Percentiles rank a stretch among this genome's conserved stretches.
These are phyloP conservation scores for Drosophila antonietae DNA, from an alignment of 2,888 invertebrate species.

Conservation along the genomic window DNA sequence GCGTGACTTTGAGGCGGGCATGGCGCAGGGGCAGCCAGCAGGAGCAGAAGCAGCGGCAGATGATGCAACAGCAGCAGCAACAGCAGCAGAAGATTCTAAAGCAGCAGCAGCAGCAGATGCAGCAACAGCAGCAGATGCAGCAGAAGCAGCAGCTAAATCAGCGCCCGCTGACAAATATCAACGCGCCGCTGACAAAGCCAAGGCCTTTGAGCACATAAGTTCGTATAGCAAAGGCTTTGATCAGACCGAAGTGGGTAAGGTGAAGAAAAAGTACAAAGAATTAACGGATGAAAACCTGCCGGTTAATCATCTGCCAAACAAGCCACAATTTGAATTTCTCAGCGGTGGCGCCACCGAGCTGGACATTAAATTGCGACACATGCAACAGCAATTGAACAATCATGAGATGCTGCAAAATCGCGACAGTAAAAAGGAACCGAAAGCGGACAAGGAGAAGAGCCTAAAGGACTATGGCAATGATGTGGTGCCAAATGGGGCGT, in stretches of 20 bases:
- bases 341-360: constrained; percentile 24
- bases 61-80: not conserved
- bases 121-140: not conserved
- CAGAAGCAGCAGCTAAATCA: not conserved
- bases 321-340: not conserved
- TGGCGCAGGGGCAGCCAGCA: not conserved
- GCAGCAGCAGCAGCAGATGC: not conserved
- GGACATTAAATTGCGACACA: constrained; percentile 46
- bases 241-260: constrained; percentile 59
- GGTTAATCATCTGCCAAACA: not conserved
- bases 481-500: constrained; percentile 47
- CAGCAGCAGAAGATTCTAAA: too few species aligned
- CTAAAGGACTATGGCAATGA: constrained; percentile 15
- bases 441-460: not conserved
- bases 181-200: not conserved
- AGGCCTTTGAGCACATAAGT: not conserved
- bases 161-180: constrained; percentile 19
- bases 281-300: not conserved
- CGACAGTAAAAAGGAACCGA: not conserved
- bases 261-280: constrained; percentile 57
- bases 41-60: not conserved
- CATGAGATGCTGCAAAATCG: constrained; percentile 20
- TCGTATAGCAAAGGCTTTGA: constrained; percentile 38
- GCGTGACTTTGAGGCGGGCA: constrained; percentile 46
- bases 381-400: constrained; percentile 24